phyloP scores from a whole-genome alignment of 2,113 vertebrate genomes.

The Petrocephalus zakoni region DNA sequence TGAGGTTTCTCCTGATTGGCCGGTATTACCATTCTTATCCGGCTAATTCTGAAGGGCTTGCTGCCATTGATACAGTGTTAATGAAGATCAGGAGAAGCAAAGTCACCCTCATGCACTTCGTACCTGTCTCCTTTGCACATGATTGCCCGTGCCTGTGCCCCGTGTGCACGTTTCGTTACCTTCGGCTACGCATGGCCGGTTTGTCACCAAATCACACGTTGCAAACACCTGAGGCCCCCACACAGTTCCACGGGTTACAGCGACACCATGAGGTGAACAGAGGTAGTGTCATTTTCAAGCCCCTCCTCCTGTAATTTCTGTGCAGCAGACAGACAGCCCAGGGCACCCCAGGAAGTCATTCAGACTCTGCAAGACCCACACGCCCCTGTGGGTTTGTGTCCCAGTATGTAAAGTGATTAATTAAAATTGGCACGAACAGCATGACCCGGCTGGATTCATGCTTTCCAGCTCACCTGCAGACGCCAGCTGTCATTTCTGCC shows the following conservation, averaged over 20 bases:
- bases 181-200: neutral
- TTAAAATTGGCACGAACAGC: neutral
- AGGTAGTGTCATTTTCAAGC: neutral
- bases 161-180: neutral
- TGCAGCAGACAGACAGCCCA: neutral
- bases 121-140: neutral
- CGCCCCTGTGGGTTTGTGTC: neutral
- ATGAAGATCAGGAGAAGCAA: conserved; percentile 56
- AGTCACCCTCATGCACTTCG: conserved; percentile 54
- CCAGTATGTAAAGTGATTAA: neutral
- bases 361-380: neutral
- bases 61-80: neutral
- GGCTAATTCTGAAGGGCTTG: neutral
- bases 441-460: neutral
- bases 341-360: neutral
- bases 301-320: neutral
- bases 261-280: neutral
- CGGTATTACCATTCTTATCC: neutral
- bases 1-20: neutral
- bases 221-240: neutral
- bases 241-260: neutral
- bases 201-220: neutral
- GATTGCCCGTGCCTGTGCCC: neutral
- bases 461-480: neutral
- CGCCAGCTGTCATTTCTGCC: neutral